A percentile compares a stretch with the other conserved stretches of the same genome.
These are phyloP conservation scores for Eriosoma lanigerum DNA, from an alignment of 1,140 invertebrate genomes.

Conservation along the genomic window DNA sequence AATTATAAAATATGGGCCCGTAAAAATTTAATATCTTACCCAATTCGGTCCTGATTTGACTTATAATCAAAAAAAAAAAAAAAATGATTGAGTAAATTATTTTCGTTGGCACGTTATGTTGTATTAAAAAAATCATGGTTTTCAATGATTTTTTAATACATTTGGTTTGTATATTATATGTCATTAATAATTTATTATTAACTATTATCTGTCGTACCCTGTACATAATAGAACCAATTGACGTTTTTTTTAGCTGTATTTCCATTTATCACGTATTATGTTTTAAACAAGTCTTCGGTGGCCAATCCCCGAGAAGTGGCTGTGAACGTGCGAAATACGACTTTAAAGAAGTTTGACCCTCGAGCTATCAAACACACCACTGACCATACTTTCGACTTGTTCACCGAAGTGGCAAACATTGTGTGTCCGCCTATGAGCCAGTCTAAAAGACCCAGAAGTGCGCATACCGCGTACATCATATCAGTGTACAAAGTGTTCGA, in stretches of 20 bases:
- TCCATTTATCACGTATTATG: conserved; percentile 85
- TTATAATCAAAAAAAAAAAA: no score
- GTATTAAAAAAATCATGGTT: no score
- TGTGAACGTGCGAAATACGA: conserved; percentile 76
- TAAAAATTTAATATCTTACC: no score
- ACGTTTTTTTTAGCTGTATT: conserved; percentile 88
- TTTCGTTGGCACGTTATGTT: no score
- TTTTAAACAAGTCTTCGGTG: conserved; percentile 78
- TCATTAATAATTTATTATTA: no score
- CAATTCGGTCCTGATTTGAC: no score
- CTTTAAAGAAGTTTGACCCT: conserved; percentile 80
- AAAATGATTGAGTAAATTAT: no score
- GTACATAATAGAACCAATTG: no score
- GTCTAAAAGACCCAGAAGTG: conserved; percentile 72
- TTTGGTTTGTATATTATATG: no score
- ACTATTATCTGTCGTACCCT: no score
- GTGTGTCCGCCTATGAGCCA: conserved; percentile 80
- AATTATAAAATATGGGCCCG: no score
- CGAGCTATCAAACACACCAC: conserved; percentile 76
- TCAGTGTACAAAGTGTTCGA: conserved; percentile 93
- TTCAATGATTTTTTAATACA: no score
- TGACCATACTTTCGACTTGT: conserved; percentile 80
- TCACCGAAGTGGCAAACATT: conserved; percentile 86
- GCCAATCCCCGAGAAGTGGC: conserved; percentile 82
- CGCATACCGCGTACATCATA: conserved; percentile 84